Evolutionary conservation across 2,797 vertebrate species (phyloP).

Genomic region (Anolis apletophallus): DNA sequence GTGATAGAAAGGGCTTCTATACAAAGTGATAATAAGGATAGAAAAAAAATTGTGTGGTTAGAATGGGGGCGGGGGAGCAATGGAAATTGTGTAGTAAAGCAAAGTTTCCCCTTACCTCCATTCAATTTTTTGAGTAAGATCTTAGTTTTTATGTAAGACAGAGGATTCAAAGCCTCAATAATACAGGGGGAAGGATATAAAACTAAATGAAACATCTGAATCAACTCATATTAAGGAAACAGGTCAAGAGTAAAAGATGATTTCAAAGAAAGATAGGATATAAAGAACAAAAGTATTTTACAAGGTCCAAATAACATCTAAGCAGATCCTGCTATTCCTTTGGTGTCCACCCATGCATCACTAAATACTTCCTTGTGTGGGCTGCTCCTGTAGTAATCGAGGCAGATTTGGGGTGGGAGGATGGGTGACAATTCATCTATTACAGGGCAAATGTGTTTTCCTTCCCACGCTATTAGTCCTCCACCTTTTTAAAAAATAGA

Average conservation of each 20-base stretch:
- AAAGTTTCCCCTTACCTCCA: not conserved
- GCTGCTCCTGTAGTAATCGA: slow-evolving; percentile 9
- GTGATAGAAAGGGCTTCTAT: slow-evolving; percentile 34
- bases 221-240: not conserved
- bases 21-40: slow-evolving; percentile 13
- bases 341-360: slow-evolving; percentile 38
- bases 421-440: slow-evolving; percentile 36
- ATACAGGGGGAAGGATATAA: slow-evolving; percentile 13
- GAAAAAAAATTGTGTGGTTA: not conserved
- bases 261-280: slow-evolving; percentile 33
- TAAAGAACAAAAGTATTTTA: slow-evolving; percentile 47
- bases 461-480: slow-evolving; percentile 27
- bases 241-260: slow-evolving; percentile 10
- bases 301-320: slow-evolving; percentile 40
- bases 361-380: slow-evolving; percentile 46
- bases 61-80: slow-evolving; percentile 8
- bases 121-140: slow-evolving; percentile 33
- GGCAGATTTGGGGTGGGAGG: slow-evolving; percentile 44
- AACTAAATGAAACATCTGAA: not conserved
- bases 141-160: slow-evolving; percentile 17
- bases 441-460: not conserved
- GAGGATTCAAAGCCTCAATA: slow-evolving; percentile 24
- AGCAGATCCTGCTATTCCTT: slow-evolving; percentile 44
- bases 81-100: slow-evolving; percentile 8
- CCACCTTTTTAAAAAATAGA: not conserved